Evolutionary conservation across 2,113 vertebrate genomes (phyloP).

Genomic region (Channa maculata): DNA sequence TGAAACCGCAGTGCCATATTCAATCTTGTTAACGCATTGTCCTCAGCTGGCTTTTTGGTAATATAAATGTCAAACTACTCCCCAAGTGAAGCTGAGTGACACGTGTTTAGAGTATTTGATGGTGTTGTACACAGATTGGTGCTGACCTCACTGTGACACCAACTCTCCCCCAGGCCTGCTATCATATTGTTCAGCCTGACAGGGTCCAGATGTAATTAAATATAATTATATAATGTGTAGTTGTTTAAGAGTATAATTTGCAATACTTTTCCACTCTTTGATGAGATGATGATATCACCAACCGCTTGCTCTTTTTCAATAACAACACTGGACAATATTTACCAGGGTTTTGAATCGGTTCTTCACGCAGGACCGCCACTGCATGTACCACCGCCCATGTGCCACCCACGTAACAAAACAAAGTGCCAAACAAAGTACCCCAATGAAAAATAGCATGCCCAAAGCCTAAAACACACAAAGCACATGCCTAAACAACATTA

Average conservation of each 20-base stretch:
- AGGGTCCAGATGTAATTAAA: slow-evolving; percentile 53
- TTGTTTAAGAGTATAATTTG: slow-evolving; percentile 52
- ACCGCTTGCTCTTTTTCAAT: slow-evolving; percentile 35
- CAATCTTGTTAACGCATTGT: slow-evolving; percentile 58
- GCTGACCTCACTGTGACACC: slow-evolving; percentile 59
- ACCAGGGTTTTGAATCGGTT: slow-evolving; percentile 47
- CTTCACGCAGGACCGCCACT: slow-evolving; percentile 45
- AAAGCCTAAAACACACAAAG: slow-evolving; percentile 48
- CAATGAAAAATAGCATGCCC: slow-evolving; percentile 55
- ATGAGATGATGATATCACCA: slow-evolving; percentile 40
- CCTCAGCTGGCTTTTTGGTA: slow-evolving; percentile 48
- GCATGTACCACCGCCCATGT: slow-evolving; percentile 23
- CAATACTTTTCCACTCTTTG: slow-evolving; percentile 51
- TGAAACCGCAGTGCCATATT: slow-evolving; percentile 58
- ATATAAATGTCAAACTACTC: slow-evolving; percentile 57
- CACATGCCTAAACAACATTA: slow-evolving; percentile 55
- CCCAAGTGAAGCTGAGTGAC: slow-evolving; percentile 45
- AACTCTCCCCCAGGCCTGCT: slow-evolving; percentile 30
- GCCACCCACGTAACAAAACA: slow-evolving; percentile 71
- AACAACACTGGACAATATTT: slow-evolving; percentile 62
- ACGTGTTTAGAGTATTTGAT: slow-evolving; percentile 64
- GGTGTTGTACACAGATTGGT: slow-evolving; percentile 69
- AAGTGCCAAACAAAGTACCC: slow-evolving; percentile 64
- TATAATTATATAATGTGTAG: slow-evolving; percentile 46
- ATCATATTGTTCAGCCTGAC: slow-evolving; percentile 35